Evolutionary conservation across 53 echinoderm and acorn worm species (phyloP).

Genomic region (Antedon mediterranea): DNA sequence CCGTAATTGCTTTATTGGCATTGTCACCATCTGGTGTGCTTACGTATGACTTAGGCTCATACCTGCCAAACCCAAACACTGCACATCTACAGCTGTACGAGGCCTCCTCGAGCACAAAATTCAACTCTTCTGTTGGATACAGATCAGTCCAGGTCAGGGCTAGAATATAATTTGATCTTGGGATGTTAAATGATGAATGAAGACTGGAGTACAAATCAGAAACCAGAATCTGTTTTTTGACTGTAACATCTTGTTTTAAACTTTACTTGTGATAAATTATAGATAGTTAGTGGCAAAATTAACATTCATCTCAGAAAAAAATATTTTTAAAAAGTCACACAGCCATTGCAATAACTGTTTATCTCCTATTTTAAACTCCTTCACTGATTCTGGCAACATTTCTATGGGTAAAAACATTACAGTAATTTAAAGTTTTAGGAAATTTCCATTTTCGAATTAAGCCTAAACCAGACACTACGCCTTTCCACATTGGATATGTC

Average conservation of each 20-base stretch:
- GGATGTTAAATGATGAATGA: conserved; percentile 25
- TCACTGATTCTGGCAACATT: conserved; percentile 14
- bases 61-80: conserved; percentile 72
- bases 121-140: conserved; percentile 68
- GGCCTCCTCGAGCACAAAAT: conserved; percentile 89
- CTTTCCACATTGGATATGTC: conserved; percentile 89
- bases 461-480: conserved; percentile 24
- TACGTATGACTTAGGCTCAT: conserved; percentile 45
- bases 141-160: conserved; percentile 89
- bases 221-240: conserved; percentile 60
- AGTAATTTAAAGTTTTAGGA: conserved; percentile 47
- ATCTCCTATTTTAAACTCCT: conserved; percentile 23
- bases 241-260: conserved; percentile 35
- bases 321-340: conserved; percentile 27
- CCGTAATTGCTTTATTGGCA: background rate
- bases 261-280: conserved; percentile 20
- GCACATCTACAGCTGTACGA: conserved; percentile 44
- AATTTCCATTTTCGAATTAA: conserved; percentile 5
- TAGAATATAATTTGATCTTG: conserved; percentile 43
- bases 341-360: conserved; percentile 17
- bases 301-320: conserved; percentile 51
- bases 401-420: conserved; percentile 65
- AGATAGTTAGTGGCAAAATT: conserved; percentile 18
- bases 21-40: background rate
- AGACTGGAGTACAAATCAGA: conserved; percentile 49